Base-by-base conservation (phyloP, 2,797 vertebrate genomes). In the Microctenopoma steveboyesi region DNA sequence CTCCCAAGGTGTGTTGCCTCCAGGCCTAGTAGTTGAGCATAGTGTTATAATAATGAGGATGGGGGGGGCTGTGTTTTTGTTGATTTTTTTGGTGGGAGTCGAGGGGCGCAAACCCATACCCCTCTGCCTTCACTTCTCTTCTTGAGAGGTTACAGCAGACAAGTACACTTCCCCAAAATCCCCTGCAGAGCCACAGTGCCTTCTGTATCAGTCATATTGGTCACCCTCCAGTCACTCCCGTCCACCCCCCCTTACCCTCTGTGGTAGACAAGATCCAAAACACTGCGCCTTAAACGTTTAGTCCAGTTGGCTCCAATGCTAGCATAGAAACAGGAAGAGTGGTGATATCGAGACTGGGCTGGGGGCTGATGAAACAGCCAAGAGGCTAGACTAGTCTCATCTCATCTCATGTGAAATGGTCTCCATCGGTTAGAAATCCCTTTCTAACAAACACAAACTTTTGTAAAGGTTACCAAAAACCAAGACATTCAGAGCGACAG, bases 171-270 rank as follows among this genome's bases (percentile, higher is more conserved):
- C 69, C 81, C 73, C 68, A 27, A 46, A 71, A 61, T 72, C 77
- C 73, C 83, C 86, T 89, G 85, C 87, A 91, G 92, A 92, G 91
- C 92, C 92, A 86, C 91, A 94, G 93, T 94, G 93, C 93, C 93
- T 94, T 94, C 88, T 93, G 92, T 92, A 88, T 88, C 89, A 66
- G 68, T 91, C 84, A 79, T 73, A 76, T 81, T 62, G 9, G 46
- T 84, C 74, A 76, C 62, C 63, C 68, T 48, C 72, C 27, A 33
- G 14, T 52, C 25, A 3, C 39, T 61, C 55, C 64, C 22, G 0
- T 48, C 74, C 5, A 1, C 39, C 56, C 13, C 50, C 40, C n/a
- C 18, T 45, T 39, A 57, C 61, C 69, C 69, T 70, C 78, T 80
- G 64, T 60, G 71, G 65, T 83, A 71, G 77, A 79, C 62, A 67